Conservation (phyloP, 2,113 vertebrate genomes). For the Nannobrachium achirus region DNA sequence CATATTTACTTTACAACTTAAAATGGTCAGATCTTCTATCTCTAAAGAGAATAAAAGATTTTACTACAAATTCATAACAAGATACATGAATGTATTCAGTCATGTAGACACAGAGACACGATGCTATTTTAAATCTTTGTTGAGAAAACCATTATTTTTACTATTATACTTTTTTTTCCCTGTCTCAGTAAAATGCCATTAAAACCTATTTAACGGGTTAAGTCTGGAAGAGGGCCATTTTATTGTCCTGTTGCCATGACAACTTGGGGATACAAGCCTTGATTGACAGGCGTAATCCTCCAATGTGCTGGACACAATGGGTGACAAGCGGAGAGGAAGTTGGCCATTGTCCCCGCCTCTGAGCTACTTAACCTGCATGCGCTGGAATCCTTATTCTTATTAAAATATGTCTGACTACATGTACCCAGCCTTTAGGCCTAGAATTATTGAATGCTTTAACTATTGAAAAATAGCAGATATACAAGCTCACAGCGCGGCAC, state of each 20-base stretch:
- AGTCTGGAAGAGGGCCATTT: slow-evolving; percentile 83
- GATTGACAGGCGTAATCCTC: slow-evolving; percentile 91
- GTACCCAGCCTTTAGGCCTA: too few species aligned
- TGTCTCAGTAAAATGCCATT: slow-evolving; percentile 69
- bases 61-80: neutral
- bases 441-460: too few species aligned
- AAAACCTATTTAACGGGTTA: slow-evolving; percentile 82
- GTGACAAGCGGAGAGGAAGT: slow-evolving; percentile 90
- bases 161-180: slow-evolving; percentile 10
- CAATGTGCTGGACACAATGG: slow-evolving; percentile 88
- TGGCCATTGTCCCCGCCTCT: slow-evolving; percentile 84
- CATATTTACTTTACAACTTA: too few species aligned
- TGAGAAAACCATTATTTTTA: neutral
- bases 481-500: too few species aligned
- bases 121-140: too few species aligned
- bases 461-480: too few species aligned
- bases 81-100: neutral
- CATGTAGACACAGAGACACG: slow-evolving; percentile 21
- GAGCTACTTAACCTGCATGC: slow-evolving; percentile 89
- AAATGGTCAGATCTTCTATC: too few species aligned
- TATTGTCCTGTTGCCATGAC: slow-evolving; percentile 87
- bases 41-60: neutral
- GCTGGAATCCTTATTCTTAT: slow-evolving; percentile 75
- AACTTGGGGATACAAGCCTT: slow-evolving; percentile 84
- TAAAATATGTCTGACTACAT: neutral